Evolutionary conservation across 2,888 invertebrate genomes (phyloP).

Genomic region (Halictus quadricinctus): DNA sequence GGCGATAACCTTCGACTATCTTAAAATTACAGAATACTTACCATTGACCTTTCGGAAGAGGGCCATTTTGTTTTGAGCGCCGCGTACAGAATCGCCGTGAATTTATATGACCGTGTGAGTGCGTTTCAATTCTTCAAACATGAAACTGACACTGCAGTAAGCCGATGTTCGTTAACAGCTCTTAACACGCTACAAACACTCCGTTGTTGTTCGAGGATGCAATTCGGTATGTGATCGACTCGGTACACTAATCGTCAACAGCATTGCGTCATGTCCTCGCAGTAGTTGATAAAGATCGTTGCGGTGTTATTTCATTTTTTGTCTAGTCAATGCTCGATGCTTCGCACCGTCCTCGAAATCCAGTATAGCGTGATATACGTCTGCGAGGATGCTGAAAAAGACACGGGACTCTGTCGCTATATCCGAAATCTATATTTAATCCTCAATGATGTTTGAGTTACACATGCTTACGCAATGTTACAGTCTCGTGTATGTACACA

Average conservation of each 20-base stretch:
- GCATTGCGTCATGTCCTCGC: conserved; percentile 54
- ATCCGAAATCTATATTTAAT: conserved; percentile 62
- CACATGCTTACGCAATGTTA: conserved; percentile 46
- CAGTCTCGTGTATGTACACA: background rate
- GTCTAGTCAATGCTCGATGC: conserved; percentile 1
- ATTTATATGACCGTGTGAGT: conserved; percentile 21
- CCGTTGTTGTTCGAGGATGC: background rate
- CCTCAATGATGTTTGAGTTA: conserved; percentile 38
- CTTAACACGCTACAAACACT: conserved; percentile 2
- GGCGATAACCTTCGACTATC: background rate
- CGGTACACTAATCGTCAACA: conserved; percentile 11
- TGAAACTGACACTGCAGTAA: background rate
- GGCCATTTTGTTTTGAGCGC: conserved; percentile 46
- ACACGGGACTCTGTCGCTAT: conserved; percentile 20
- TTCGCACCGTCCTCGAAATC: conserved; percentile 8
- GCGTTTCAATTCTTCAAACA: background rate
- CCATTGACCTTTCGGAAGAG: conserved; percentile 66
- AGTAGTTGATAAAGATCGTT: conserved; percentile 6
- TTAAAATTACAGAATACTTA: conserved; percentile 40
- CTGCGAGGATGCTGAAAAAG: conserved; percentile 43
- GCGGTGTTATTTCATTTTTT: conserved; percentile 15
- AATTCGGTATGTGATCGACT: conserved; percentile 33
- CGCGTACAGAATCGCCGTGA: background rate
- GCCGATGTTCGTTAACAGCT: conserved; percentile 12
- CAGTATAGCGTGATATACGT: conserved; percentile 11